Base-by-base conservation (phyloP, 2,797 vertebrate genomes). In the Coranthus polyacanthus region DNA sequence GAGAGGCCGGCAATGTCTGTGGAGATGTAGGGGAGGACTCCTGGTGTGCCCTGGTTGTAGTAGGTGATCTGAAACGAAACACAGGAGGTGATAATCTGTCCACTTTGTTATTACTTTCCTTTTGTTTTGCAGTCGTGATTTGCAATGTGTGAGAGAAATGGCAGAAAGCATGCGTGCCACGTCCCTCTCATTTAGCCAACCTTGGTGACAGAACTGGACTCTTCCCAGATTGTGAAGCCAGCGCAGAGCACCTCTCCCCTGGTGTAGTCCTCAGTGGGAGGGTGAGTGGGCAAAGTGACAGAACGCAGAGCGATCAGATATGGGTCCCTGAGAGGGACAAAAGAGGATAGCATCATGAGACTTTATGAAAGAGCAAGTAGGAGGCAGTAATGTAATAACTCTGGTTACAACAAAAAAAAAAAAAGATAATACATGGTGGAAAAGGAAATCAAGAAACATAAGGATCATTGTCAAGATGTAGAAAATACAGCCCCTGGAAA, bases 281-380 rank as follows among this genome's bases (percentile, higher is more conserved):
- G 92, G 71, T 95, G 93, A 0, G 95, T 95, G 53, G 96, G 96
- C 83, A 98, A 87, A 0, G 95, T 96, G 68, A 99, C 96, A 0
- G 97, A 99, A 24, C 97, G 94, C 76, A 98, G 87, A 2, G 97
- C 98, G 3, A 99, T 95, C 90, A 98, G 89, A 16, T 95, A 98
- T 0, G 97, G 97, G 68, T 99, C 97, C 65, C 98, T 99, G 81
- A 29, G 37, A 64, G 59, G 57, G 32, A 57, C 70, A 82, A 60
- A 77, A 39, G 7, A 44, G 3, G 39, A 69, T 3, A 72, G 4
- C 20, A 17, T 76, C 51, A 53, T 18, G 21, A 62, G 22, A 57
- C n/a, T 57, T 63, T 8, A 12, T 20, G 26, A 78, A 66, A 59
- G 17, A 42, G 21, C 34, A 63, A 62, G 26, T 16, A 0, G 22